A percentile compares a stretch with the other conserved stretches of the same genome.
Evolutionary conservation across 1,140 invertebrate genomes (phyloP).

Genomic region (Sarcophaga peregrina): DNA sequence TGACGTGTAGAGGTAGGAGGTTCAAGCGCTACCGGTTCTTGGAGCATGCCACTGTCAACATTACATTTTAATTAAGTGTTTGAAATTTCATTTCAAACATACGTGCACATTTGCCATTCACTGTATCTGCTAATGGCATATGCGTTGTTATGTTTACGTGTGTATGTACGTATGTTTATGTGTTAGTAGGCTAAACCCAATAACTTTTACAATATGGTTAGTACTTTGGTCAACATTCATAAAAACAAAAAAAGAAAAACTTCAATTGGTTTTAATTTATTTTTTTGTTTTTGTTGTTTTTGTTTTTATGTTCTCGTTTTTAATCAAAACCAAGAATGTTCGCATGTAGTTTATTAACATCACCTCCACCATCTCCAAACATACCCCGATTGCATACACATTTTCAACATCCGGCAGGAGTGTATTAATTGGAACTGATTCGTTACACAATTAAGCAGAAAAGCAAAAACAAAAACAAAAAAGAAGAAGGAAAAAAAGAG

Average conservation of each 20-base stretch:
- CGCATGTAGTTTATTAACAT: slow-evolving; percentile 10
- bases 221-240: neutral
- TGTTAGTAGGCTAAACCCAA: slow-evolving; percentile 12
- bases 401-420: too few relatives aligned
- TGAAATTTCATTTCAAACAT: too few relatives aligned
- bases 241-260: too few relatives aligned
- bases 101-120: neutral
- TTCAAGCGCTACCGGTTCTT: too few relatives aligned
- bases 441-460: too few relatives aligned
- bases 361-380: neutral
- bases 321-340: neutral
- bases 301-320: neutral
- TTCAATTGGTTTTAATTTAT: too few relatives aligned
- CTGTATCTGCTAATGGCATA: neutral
- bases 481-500: too few relatives aligned
- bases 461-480: too few relatives aligned
- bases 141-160: neutral
- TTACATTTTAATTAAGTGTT: too few relatives aligned
- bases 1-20: too few relatives aligned
- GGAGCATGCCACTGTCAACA: too few relatives aligned
- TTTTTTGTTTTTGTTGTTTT: neutral
- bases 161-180: neutral
- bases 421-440: too few relatives aligned
- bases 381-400: neutral
- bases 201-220: slow-evolving; percentile 7